These are phyloP conservation scores for Hylaeus anthracinus DNA, from an alignment of 1,140 invertebrate genomes.

Conservation along the genomic window DNA sequence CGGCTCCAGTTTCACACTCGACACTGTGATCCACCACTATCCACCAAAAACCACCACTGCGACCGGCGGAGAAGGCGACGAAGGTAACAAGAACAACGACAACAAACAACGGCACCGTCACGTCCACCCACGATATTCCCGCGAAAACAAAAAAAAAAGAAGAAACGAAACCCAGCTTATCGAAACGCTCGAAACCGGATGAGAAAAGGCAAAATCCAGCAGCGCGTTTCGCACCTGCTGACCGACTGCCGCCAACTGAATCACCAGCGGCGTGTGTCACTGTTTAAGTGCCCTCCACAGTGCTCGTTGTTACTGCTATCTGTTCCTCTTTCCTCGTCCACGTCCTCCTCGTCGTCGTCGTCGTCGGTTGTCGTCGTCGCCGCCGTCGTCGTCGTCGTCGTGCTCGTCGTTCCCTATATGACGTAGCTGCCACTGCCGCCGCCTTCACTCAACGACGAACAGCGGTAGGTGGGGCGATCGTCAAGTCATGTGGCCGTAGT, in stretches of 20 bases:
- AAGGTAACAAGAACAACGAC: slow-evolving; percentile 48
- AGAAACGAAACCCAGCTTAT: neutral
- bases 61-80: slow-evolving; percentile 36
- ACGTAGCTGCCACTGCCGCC: slow-evolving; percentile 49
- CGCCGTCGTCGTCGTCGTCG: slow-evolving; percentile 19
- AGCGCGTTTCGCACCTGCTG: slow-evolving; percentile 36
- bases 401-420: neutral
- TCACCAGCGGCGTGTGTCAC: slow-evolving; percentile 29
- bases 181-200: neutral
- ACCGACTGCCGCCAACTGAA: slow-evolving; percentile 50
- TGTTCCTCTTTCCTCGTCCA: slow-evolving; percentile 41
- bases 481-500: slow-evolving; percentile 55
- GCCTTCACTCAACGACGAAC: slow-evolving; percentile 58
- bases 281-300: slow-evolving; percentile 65
- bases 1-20: slow-evolving; percentile 59
- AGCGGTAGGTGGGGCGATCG: slow-evolving; percentile 57
- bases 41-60: slow-evolving; percentile 52
- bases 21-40: slow-evolving; percentile 53
- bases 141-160: too few species aligned
- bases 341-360: slow-evolving; percentile 40
- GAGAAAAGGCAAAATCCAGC: neutral
- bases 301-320: slow-evolving; percentile 49
- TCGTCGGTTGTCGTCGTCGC: slow-evolving; percentile 25
- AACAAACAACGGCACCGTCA: slow-evolving; percentile 46
- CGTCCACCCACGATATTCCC: slow-evolving; percentile 7